Conservation (phyloP, 2,888 invertebrate genomes). For the Zonitis immaculata region DNA sequence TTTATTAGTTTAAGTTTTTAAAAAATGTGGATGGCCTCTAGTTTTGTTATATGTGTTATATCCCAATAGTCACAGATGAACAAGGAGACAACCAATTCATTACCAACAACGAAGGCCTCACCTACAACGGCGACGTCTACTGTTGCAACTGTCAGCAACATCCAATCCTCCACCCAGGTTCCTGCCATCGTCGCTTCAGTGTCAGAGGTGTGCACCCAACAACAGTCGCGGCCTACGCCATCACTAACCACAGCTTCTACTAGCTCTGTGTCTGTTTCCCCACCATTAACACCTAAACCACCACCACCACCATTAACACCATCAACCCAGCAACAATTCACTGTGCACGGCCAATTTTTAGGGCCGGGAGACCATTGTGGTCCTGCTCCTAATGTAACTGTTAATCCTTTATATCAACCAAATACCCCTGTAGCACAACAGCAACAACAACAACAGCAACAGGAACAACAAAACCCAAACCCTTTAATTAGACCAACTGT, state of each 20-base stretch:
- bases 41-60: conserved; percentile 31
- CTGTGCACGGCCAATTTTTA: conserved; percentile 47
- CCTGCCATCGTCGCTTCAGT: conserved; percentile 36
- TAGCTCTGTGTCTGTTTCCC: conserved; percentile 41
- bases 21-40: conserved; percentile 7
- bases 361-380: conserved; percentile 53
- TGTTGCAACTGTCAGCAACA: conserved; percentile 27
- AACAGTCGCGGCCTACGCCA: conserved; percentile 37
- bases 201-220: conserved; percentile 49
- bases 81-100: conserved; percentile 53
- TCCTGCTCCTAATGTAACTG: conserved; percentile 65
- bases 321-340: conserved; percentile 47
- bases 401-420: conserved; percentile 55
- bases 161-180: conserved; percentile 24
- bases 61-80: conserved; percentile 53
- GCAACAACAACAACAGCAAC: conserved; percentile 22
- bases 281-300: conserved; percentile 24
- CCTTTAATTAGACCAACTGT: conserved; percentile 55
- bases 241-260: conserved; percentile 42
- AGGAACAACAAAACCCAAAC: conserved; percentile 28
- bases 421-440: conserved; percentile 22
- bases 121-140: conserved; percentile 24
- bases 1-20: neutral
- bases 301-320: conserved; percentile 38
- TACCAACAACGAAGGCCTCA: conserved; percentile 36